Base-by-base conservation (phyloP, 2,888 invertebrate genomes). In the Tachina fera region DNA sequence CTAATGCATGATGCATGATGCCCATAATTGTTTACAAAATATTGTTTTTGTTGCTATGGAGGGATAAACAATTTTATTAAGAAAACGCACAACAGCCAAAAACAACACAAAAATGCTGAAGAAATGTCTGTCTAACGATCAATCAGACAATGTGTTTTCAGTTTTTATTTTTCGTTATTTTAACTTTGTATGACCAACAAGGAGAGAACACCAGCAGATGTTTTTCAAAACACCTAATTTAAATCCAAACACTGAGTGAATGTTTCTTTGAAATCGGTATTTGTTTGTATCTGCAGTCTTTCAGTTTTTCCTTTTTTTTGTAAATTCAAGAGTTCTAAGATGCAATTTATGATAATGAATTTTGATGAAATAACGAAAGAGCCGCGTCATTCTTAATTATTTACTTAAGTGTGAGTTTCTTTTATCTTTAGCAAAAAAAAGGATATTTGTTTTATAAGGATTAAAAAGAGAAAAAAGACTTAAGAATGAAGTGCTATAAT, bases 161-260 rank as follows among this genome's bases (percentile, higher is more conserved):
- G 45, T 13, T 39, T 14, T 58, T 39, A 31, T 31, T 58, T 65
- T 56, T 63, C 71, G 16, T 68, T 74, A 45, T 68, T 75, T 45
- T 58, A 74, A 53, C 43, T 61, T 81, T 82, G 68, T 70, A 70
- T 82, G 47, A 49, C 53, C 68, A 76, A 63, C 75, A 75, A 60
- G 16, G 14, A 67, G 14, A 61, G 56, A 47, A 63, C 49, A 63
- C 13, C 9, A 71, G 82, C 82, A 82, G 82, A 82, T 82, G 82
- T 82, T 82, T 82, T 76, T 49, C 3, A 65, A 82, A 49, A 71
- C 76, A 82, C 76, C 82, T 82, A 63, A 71, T 74, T 63, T 45
- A 75, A 79, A 63, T 41, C 71, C 51, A 71, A 79, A 79, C 22
- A 65, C 19, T 51, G 51, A 19, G 53, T 9, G 22, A 45, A 53